Evolutionary conservation across 2,888 invertebrate species (phyloP).

Genomic region (Malachius bipustulatus): DNA sequence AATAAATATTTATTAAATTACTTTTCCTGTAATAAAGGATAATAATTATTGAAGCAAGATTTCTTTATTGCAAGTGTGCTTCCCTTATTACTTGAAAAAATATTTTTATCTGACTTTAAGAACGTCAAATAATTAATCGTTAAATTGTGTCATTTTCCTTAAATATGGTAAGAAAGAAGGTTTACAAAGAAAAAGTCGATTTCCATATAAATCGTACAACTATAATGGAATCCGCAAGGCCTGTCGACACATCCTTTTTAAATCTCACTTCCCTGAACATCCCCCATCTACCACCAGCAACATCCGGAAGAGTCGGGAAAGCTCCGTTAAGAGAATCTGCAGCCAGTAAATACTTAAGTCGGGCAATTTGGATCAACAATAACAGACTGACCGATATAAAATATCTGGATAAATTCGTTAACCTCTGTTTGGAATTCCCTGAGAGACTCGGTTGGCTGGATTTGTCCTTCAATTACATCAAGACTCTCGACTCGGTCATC

Average conservation of each 20-base stretch:
- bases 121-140: no score
- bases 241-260: neutral
- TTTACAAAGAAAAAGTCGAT: neutral
- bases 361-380: constrained; percentile 41
- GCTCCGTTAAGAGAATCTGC: constrained; percentile 32
- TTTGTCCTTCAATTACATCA: constrained; percentile 40
- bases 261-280: neutral
- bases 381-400: constrained; percentile 35
- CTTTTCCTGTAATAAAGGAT: no score
- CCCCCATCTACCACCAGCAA: neutral
- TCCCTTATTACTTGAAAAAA: no score
- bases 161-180: no score
- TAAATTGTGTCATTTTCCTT: no score
- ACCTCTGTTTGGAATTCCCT: constrained; percentile 35
- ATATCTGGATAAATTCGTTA: constrained; percentile 32
- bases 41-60: no score
- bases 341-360: constrained; percentile 36
- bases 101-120: no score
- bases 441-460: constrained; percentile 41
- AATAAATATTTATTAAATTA: no score
- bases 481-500: constrained; percentile 35
- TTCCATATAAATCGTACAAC: neutral
- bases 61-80: no score
- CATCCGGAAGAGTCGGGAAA: constrained; percentile 32
- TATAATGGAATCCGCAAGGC: neutral